Evolutionary conservation across 2,888 invertebrate species (phyloP), one percentile per base, ranked within the genome.

Genomic region (Hemicrepidius hirtus): DNA sequence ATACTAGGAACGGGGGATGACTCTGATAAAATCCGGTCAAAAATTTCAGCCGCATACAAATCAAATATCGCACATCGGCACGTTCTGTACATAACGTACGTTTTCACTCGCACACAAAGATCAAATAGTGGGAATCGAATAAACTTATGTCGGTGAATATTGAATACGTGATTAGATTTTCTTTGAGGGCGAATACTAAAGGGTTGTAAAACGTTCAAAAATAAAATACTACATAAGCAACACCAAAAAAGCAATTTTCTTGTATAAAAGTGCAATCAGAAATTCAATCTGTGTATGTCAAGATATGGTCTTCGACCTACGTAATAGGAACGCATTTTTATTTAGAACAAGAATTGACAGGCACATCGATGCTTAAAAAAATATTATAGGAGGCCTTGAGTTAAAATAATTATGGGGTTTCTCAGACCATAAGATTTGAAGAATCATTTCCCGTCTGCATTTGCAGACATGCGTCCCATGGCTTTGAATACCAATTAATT

Each of bases 41-140:
- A 57, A n/a, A 37, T 37, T 57, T 37, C 6, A 4, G 16, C 20
- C 3, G 57, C 35, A 40, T 57, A 57, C 57, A 35, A 55, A 55
- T 55, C 55, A 20, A 55, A 57, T n/a, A 37, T 37, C 37, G 20
- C 37, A 24, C 18, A 57, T 57, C 37, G 37, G 28, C 57, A 57
- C 57, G 57, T 57, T 57, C 37, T 9, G 57, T 37, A 57, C 40
- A 57, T 57, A 57, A 35, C 57, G 32, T 20, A 57, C 12, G 10
- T 7, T 57, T 37, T 57, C 18, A 57, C 37, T 37, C 57, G 18
- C 37, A 57, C 57, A 37, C 57, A 57, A 57, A 37, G 37, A 57
- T 57, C 57, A 57, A 57, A 57, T 37, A 57, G 57, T 57, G 37
- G n/a, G 20, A 57, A 57, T 57, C 57, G 35, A 57, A 57, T 57